A percentile compares a stretch with the other conserved stretches of the same genome.
Conservation (phyloP, 2,797 vertebrate species). For the Pelodytes ibericus region DNA sequence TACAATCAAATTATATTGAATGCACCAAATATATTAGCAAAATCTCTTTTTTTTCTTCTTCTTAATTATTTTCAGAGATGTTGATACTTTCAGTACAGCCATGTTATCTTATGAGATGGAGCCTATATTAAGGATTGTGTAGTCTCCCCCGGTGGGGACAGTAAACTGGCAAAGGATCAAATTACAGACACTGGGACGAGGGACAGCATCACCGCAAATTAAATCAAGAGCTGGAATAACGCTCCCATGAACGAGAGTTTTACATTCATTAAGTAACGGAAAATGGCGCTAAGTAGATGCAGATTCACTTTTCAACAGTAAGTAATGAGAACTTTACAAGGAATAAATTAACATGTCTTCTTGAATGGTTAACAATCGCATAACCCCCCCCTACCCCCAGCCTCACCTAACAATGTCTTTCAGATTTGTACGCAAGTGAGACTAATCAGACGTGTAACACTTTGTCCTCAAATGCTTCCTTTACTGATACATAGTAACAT, state of each 20-base stretch:
- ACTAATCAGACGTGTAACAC: constrained; percentile 38
- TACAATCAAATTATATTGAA: too few species aligned
- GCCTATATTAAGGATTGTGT: too few species aligned
- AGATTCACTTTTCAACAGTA: constrained; percentile 35
- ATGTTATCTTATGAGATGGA: too few species aligned
- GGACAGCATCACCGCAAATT: background rate
- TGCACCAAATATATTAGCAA: too few species aligned
- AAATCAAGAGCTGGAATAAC: background rate
- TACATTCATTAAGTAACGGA: constrained; percentile 25
- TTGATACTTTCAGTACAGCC: too few species aligned
- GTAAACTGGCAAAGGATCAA: background rate
- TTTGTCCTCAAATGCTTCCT: constrained; percentile 1
- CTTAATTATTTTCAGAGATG: too few species aligned
- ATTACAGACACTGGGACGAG: background rate
- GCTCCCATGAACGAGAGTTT: background rate
- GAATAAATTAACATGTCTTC: constrained; percentile 41
- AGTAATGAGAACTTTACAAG: constrained; percentile 39
- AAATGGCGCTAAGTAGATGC: constrained; percentile 43
- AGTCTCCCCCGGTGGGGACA: too few species aligned
- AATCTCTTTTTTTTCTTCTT: too few species aligned
- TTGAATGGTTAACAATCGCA: constrained; percentile 40
- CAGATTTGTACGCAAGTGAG: constrained; percentile 18
- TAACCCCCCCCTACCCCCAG: background rate
- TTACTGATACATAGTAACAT: background rate
- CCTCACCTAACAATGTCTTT: constrained; percentile 24